Base-by-base conservation (phyloP, 2,888 invertebrate genomes). In the Gandaritis pyraliata region DNA sequence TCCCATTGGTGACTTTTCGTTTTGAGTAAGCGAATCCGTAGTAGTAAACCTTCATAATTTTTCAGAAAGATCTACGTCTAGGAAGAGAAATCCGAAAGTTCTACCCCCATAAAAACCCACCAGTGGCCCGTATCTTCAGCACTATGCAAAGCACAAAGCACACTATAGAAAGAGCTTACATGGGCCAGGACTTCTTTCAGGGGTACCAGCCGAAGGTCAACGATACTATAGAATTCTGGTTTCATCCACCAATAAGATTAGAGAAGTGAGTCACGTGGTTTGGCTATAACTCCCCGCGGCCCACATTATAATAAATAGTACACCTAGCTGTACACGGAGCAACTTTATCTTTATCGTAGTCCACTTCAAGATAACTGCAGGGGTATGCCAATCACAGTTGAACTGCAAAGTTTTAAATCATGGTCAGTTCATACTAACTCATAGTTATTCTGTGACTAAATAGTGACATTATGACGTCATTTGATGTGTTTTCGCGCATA, bases 171-270 rank as follows among this genome's bases (percentile, higher is more conserved):
- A 94, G 95, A 69, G 98, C 98, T 2, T 99, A 99, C 82, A 92
- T 94, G 16, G 98, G 99, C 0, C 95, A 96, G 69, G 95, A 96
- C 0, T 98, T 96, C 81, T 99, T 98, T 86, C 98, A 98, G 98
- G 98, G 97, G 0, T 86, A 96, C 10, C 91, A 96, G 43, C 98
- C 98, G 0, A 95, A 95, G 75, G 94, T 95, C 10, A 97, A 96
- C 1, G 97, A 98, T 82, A 92, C 94, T 58, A 92, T 98, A 16
- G 94, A 95, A 69, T 96, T 98, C 81, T 95, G 95, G 83, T 98
- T 98, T 82, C 87, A 93, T 50, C 94, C 94, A 55, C 97, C 98
- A 18, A 93, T 95, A 65, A 76, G 84, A 71, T 84, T 97, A 64
- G 94, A 94, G 79, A 94, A 94, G 97, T 96, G 83, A 72, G n/a